These are phyloP conservation scores for Ictalurus punctatus DNA, from an alignment of 2,113 vertebrate genomes.

Conservation along the genomic window DNA sequence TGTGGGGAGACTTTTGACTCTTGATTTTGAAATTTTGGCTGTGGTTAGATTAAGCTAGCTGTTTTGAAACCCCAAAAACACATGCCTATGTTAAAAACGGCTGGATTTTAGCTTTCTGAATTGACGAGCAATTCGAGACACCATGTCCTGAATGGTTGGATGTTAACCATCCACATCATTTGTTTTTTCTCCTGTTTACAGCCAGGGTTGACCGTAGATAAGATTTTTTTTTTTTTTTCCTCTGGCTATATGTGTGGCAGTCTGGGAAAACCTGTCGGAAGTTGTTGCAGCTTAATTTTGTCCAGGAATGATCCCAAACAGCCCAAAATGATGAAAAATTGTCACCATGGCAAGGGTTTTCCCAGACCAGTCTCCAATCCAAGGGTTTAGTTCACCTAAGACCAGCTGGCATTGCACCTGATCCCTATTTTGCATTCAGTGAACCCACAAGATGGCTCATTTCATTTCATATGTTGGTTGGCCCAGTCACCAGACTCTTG, in stretches of 20 bases:
- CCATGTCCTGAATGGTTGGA: not conserved
- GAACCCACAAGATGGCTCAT: not conserved
- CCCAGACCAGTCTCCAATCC: too few relatives aligned
- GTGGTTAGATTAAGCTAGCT: not conserved
- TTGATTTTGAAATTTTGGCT: conserved; percentile 21
- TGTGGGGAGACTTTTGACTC: conserved; percentile 8
- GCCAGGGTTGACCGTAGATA: not conserved
- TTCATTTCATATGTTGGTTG: not conserved
- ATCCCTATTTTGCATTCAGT: not conserved
- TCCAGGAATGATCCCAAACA: too few relatives aligned
- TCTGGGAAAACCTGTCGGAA: not conserved
- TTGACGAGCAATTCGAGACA: not conserved
- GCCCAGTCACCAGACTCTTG: not conserved
- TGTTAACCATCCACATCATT: not conserved
- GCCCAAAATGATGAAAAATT: not conserved
- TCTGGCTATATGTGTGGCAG: not conserved
- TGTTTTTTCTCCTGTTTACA: not conserved
- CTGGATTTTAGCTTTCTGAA: not conserved
- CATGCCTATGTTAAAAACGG: not conserved
- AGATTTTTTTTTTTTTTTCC: not conserved
- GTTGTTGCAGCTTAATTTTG: not conserved
- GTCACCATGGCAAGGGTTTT: not conserved
- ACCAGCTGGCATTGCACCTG: not conserved
- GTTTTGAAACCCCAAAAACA: not conserved
- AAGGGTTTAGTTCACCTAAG: not conserved